These are phyloP conservation scores for Porites lutea DNA, from an alignment of 64 coral and sea anemone species.

Conservation along the genomic window DNA sequence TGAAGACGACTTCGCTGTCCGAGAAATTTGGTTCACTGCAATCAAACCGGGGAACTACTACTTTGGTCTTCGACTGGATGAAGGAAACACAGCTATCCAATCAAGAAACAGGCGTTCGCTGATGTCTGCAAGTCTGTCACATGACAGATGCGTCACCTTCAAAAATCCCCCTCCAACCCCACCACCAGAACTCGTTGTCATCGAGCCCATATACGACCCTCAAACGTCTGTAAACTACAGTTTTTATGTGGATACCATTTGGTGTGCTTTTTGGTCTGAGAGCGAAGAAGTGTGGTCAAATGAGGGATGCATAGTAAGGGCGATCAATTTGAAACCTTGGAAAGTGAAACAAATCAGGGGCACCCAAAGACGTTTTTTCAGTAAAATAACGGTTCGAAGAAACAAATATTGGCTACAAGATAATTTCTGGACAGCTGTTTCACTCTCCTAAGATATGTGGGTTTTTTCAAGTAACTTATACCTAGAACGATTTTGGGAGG, in stretches of 20 bases:
- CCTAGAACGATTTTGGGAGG: too few relatives aligned
- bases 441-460: too few relatives aligned
- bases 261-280: conserved; percentile 51
- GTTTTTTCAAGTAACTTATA: too few relatives aligned
- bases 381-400: too few relatives aligned
- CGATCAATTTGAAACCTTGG: background rate
- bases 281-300: conserved; percentile 44
- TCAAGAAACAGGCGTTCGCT: background rate
- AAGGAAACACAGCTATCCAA: background rate
- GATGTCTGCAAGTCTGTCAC: background rate
- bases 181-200: background rate
- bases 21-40: background rate
- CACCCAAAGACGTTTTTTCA: too few relatives aligned
- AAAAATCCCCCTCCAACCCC: conserved; percentile 63
- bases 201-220: conserved; percentile 37
- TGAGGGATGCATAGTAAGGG: conserved; percentile 40
- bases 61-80: background rate
- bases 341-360: background rate
- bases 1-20: background rate
- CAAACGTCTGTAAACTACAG: conserved; percentile 46
- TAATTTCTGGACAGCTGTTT: too few relatives aligned
- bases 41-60: background rate
- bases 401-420: too few relatives aligned
- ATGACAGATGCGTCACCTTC: conserved; percentile 46
- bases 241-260: conserved; percentile 21